A percentile compares a stretch with the other conserved stretches of the same genome.
These are phyloP conservation scores for Suncus etruscus DNA, from an alignment of 2,113 vertebrate genomes.

Conservation along the genomic window DNA sequence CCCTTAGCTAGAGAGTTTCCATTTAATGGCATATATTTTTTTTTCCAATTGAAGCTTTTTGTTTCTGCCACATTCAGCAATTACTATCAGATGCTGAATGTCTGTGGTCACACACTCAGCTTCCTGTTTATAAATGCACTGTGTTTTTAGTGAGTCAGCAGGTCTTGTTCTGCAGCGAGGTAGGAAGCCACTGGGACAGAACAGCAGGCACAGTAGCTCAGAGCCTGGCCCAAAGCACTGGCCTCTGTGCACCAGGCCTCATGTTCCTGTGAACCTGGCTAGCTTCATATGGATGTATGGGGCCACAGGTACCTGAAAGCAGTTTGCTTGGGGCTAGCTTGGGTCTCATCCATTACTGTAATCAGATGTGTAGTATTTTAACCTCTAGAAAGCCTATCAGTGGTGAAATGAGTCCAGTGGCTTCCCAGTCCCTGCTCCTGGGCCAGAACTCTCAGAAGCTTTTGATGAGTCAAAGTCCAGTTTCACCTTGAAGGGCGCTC, in stretches of 20 bases:
- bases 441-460: too few species aligned
- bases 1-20: conserved; percentile 67
- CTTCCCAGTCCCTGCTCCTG: too few species aligned
- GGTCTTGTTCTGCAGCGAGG: neutral
- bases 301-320: neutral
- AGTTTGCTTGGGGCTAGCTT: neutral
- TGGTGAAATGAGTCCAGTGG: neutral
- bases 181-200: neutral
- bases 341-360: neutral
- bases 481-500: too few species aligned
- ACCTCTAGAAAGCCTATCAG: too few species aligned
- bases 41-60: conserved; percentile 65
- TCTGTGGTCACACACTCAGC: conserved; percentile 79
- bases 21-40: conserved; percentile 54
- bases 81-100: conserved; percentile 70
- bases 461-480: too few species aligned
- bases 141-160: conserved; percentile 78
- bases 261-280: neutral
- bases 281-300: neutral
- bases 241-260: neutral
- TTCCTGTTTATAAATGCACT: conserved; percentile 74
- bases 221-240: neutral
- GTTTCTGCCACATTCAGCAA: conserved; percentile 75
- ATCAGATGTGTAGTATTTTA: neutral
- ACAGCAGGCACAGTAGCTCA: neutral